Conservation (phyloP, 2,888 invertebrate species). For the Pyrrhosoma nymphula region DNA sequence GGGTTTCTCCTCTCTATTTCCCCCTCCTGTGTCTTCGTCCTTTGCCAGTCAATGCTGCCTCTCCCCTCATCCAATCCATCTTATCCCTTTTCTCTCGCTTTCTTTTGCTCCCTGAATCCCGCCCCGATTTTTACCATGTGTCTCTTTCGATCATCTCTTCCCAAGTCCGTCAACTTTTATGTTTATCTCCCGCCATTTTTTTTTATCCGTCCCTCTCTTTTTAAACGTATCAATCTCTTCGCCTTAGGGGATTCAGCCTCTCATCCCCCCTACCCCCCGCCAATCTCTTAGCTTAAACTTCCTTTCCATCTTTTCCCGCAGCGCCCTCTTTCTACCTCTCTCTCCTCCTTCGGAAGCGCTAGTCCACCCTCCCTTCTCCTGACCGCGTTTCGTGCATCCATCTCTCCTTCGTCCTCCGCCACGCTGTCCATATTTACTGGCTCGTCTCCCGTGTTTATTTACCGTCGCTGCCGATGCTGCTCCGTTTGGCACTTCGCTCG, state of each 20-base stretch:
- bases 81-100: background rate
- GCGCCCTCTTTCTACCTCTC: background rate
- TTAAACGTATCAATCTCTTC: slow-evolving; percentile 1
- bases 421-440: slow-evolving; percentile 14
- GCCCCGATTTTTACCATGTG: background rate
- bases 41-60: background rate
- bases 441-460: slow-evolving; percentile 24
- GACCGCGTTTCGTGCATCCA: background rate
- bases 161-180: background rate
- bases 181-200: background rate
- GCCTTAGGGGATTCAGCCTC: background rate
- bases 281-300: background rate
- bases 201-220: background rate
- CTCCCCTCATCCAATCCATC: background rate
- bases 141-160: background rate
- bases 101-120: background rate
- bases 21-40: too few relatives aligned
- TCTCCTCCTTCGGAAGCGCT: background rate
- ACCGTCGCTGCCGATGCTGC: slow-evolving; percentile 2
- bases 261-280: background rate
- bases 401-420: background rate
- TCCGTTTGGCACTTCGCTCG: slow-evolving; percentile 17
- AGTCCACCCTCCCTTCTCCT: background rate
- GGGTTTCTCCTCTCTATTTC: background rate
- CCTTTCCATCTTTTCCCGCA: background rate